These are phyloP conservation scores for Zeuzera pyrina DNA, from an alignment of 2,888 invertebrate genomes.

Conservation along the genomic window DNA sequence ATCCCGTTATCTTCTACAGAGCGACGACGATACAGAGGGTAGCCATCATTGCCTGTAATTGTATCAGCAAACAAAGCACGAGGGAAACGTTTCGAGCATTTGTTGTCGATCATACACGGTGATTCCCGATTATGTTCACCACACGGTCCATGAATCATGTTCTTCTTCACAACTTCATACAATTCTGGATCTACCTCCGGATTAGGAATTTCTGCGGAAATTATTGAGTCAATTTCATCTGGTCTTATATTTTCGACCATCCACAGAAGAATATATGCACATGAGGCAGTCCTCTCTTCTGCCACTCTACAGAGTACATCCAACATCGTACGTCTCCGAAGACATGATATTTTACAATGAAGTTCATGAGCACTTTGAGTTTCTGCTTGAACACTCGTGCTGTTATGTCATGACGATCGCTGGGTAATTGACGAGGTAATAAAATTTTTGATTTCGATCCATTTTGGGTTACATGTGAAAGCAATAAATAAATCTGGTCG, in stretches of 20 bases:
- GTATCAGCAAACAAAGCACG: neutral
- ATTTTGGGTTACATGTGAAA: no score
- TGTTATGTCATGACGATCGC: constrained; percentile 2
- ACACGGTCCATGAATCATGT: constrained; percentile 6
- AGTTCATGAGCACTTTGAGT: constrained; percentile 3
- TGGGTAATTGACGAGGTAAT: no score
- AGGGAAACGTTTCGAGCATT: constrained; percentile 5
- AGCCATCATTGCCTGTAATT: no score
- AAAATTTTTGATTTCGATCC: no score
- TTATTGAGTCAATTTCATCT: constrained; percentile 7
- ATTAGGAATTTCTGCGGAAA: constrained; percentile 23
- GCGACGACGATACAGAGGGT: neutral
- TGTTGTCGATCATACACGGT: constrained; percentile 7
- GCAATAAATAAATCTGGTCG: no score
- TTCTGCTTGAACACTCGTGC: constrained; percentile 3
- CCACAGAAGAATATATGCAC: constrained; percentile 6
- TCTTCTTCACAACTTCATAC: constrained; percentile 3
- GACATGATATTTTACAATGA: constrained; percentile 3
- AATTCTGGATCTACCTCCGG: constrained; percentile 19
- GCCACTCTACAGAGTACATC: no score
- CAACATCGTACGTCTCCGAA: constrained; percentile 5
- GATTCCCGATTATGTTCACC: constrained; percentile 4
- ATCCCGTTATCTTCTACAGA: neutral
- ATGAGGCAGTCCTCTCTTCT: no score
- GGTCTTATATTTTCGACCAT: constrained; percentile 6